These are phyloP conservation scores for Coendou prehensilis DNA, from an alignment of 2,797 vertebrate genomes.

Conservation along the genomic window DNA sequence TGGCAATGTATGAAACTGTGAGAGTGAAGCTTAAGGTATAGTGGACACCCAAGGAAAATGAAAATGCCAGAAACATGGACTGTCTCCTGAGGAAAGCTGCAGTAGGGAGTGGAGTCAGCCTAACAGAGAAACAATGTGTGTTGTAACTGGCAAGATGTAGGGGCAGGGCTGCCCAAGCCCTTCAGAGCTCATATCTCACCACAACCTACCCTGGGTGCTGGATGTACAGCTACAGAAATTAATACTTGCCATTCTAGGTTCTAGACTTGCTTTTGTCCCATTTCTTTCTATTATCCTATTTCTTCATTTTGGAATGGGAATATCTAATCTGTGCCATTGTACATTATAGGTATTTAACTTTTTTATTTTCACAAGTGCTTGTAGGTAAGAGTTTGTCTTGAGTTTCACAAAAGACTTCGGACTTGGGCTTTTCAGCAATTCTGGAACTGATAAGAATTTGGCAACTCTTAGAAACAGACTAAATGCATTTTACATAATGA, in stretches of 20 bases:
- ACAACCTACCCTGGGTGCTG: neutral
- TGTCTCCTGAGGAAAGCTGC: neutral
- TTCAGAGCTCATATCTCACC: neutral
- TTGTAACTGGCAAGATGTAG: neutral
- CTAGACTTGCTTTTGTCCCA: neutral
- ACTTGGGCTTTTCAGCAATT: neutral
- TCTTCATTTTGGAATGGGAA: neutral
- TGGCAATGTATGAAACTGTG: neutral
- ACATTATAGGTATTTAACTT: neutral
- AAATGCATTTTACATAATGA: neutral
- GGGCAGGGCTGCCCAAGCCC: neutral
- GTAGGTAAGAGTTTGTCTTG: neutral
- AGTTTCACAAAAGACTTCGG: neutral
- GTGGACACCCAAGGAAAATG: neutral
- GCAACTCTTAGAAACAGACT: neutral
- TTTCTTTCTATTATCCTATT: neutral
- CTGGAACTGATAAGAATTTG: neutral
- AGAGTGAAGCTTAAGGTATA: neutral
- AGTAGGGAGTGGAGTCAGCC: neutral
- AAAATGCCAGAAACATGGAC: neutral
- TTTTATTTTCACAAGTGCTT: neutral
- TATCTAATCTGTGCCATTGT: neutral
- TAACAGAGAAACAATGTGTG: neutral
- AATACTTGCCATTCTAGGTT: neutral
- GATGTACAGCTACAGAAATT: neutral